These are phyloP conservation scores for Struthio camelus DNA, from an alignment of 2,113 vertebrate species.

Conservation along the genomic window DNA sequence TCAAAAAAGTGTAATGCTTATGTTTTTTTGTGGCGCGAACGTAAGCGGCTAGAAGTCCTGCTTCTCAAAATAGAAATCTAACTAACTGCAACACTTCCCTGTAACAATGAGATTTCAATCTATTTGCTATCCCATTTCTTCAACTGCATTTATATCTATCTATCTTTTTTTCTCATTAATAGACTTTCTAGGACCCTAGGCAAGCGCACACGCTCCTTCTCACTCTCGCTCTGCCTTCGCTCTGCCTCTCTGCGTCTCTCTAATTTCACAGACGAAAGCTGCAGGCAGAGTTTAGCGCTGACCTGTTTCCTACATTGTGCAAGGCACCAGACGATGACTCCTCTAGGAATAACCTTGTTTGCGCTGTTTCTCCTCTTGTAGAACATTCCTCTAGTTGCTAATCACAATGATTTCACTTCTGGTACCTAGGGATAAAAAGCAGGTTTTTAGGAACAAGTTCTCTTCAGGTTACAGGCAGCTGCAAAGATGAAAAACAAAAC, in stretches of 20 bases:
- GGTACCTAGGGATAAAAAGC: background rate
- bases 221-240: too few relatives aligned
- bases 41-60: background rate
- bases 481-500: background rate
- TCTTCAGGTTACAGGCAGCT: background rate
- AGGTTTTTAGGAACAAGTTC: background rate
- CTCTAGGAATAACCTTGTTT: background rate
- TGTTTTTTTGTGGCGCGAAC: constrained; percentile 37
- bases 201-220: too few relatives aligned
- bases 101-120: background rate
- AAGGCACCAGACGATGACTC: background rate
- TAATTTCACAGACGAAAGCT: too few relatives aligned
- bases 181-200: background rate
- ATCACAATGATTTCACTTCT: background rate
- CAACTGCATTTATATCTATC: background rate
- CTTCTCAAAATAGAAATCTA: background rate
- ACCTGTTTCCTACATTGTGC: background rate
- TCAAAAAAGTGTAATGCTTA: constrained; percentile 2
- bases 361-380: background rate
- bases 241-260: too few relatives aligned
- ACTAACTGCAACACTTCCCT: background rate
- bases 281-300: background rate
- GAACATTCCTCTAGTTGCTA: background rate
- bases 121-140: background rate
- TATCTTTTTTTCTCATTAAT: background rate